Evolutionary conservation across 2,888 invertebrate genomes (phyloP).

Genomic region (Epinotia demarniana): DNA sequence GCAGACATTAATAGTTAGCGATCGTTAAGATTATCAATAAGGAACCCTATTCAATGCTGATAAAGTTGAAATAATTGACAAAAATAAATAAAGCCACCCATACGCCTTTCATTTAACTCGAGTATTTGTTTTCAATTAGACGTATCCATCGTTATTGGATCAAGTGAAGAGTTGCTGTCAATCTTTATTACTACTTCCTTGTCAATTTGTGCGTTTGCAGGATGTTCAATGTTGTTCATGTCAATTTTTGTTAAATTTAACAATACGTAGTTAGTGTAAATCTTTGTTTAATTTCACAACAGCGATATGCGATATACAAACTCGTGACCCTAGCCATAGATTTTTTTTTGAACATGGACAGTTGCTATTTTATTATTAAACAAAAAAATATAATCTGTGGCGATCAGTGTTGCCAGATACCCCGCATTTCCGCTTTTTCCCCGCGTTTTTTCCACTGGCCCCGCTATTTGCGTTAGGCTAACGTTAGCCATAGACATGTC

Average conservation of each 20-base stretch:
- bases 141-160: constrained; percentile 63
- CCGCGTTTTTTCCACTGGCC: no score
- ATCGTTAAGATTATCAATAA: not conserved
- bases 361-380: no score
- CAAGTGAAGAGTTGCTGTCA: constrained; percentile 69
- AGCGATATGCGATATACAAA: no score
- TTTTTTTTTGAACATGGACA: no score
- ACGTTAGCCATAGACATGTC: no score
- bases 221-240: constrained; percentile 7
- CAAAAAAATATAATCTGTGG: no score
- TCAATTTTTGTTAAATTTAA: not conserved
- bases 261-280: not conserved
- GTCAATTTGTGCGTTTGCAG: constrained; percentile 49
- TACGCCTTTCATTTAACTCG: constrained; percentile 54
- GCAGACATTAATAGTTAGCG: constrained; percentile 49
- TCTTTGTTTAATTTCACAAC: no score
- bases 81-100: constrained; percentile 20
- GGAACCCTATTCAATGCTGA: not conserved
- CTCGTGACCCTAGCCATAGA: no score
- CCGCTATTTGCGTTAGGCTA: no score
- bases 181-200: constrained; percentile 66
- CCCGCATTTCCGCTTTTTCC: no score
- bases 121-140: constrained; percentile 66
- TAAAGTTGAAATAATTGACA: constrained; percentile 18
- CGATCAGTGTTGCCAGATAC: no score